These are phyloP conservation scores for Antigone vipio DNA, from an alignment of 2,113 vertebrate species.

Conservation along the genomic window DNA sequence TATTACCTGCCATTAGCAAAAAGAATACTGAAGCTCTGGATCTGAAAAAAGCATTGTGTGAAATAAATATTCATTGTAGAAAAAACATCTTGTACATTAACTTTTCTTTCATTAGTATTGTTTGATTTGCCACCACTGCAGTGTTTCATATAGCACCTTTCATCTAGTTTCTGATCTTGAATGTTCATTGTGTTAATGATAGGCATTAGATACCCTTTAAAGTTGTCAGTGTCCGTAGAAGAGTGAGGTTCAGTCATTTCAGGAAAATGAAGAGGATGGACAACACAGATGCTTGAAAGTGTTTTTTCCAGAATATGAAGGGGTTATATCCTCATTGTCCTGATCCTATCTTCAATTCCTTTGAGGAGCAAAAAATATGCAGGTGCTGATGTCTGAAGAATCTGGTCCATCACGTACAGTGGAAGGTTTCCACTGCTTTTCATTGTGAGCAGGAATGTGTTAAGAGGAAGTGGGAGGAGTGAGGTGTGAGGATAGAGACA, in stretches of 20 bases:
- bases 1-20: neutral
- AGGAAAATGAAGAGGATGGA: neutral
- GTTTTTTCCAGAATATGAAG: neutral
- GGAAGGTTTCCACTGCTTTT: neutral
- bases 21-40: neutral
- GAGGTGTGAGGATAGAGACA: neutral
- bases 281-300: neutral
- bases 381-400: neutral
- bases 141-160: neutral
- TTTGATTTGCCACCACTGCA: neutral
- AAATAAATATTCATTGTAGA: neutral
- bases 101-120: neutral
- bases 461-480: neutral
- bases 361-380: neutral
- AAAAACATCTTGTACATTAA: neutral
- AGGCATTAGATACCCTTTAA: neutral
- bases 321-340: neutral
- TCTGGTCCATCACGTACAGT: neutral
- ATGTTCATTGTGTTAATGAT: neutral
- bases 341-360: neutral
- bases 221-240: neutral
- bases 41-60: neutral
- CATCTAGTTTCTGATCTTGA: neutral
- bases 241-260: neutral
- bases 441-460: neutral